Percentiles rank a stretch among this genome's conserved stretches.
phyloP scores from a whole-genome alignment of 92 coral and sea anemone species.

The Parazoanthus darwini region DNA sequence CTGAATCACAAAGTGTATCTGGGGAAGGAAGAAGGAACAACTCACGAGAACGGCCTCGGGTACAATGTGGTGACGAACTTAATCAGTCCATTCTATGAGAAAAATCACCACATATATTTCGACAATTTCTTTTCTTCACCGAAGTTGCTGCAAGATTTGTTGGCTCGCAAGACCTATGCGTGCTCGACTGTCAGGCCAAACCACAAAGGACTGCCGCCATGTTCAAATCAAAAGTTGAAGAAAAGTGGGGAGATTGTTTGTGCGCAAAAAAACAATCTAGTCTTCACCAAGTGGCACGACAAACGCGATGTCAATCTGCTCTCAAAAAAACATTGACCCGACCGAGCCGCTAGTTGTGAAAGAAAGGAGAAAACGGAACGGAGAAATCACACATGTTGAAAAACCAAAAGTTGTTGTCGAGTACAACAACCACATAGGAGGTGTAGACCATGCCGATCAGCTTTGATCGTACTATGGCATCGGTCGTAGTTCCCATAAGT shows the following conservation, averaged over 20 bases:
- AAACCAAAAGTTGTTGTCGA: conserved; percentile 44
- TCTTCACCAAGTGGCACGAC: not conserved
- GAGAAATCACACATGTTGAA: conserved; percentile 32
- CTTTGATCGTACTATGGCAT: not conserved
- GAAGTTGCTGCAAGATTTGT: not conserved
- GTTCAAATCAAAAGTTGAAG: not conserved
- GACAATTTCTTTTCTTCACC: not conserved
- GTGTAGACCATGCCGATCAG: conserved; percentile 51
- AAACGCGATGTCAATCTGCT: conserved; percentile 1
- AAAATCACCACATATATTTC: conserved; percentile 9
- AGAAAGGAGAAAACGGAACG: conserved; percentile 34
- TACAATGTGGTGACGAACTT: too few relatives aligned
- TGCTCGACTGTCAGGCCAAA: conserved; percentile 23
- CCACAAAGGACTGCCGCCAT: conserved; percentile 12
- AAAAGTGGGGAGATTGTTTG: conserved; percentile 7
- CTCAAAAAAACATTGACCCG: conserved; percentile 18
- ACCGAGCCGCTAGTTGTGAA: conserved; percentile 19
- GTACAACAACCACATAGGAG: conserved; percentile 53
- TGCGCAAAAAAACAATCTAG: conserved; percentile 28
- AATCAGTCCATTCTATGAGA: conserved; percentile 22
- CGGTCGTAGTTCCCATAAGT: too few relatives aligned
- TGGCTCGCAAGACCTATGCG: conserved; percentile 11
- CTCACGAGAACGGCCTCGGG: too few relatives aligned
- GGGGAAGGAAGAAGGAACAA: too few relatives aligned
- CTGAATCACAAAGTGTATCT: not conserved